Conservation (phyloP, 2,113 vertebrate genomes). For the Gymnocephalus cernua region DNA sequence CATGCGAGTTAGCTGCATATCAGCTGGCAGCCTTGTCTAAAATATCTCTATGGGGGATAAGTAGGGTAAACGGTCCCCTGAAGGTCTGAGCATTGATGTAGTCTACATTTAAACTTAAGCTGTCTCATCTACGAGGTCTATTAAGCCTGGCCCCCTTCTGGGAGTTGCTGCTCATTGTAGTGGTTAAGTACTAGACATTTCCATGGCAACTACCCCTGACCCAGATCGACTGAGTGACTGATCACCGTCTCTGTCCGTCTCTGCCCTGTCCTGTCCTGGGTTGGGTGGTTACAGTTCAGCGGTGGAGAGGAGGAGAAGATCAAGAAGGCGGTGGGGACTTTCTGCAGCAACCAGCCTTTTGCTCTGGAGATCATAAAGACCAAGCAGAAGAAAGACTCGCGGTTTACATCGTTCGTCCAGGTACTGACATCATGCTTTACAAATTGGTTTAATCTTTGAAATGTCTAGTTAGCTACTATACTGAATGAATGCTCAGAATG, state of each 20-base stretch:
- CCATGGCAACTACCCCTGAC: conserved; percentile 52
- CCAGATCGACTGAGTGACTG: conserved; percentile 39
- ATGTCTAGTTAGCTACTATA: not conserved
- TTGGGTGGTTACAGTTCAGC: conserved; percentile 88
- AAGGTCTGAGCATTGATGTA: conserved; percentile 53
- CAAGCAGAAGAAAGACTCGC: conserved; percentile 96
- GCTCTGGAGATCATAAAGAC: conserved; percentile 97
- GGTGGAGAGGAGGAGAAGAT: conserved; percentile 94
- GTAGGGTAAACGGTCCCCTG: conserved; percentile 53
- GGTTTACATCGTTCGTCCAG: conserved; percentile 95
- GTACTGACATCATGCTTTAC: conserved; percentile 62
- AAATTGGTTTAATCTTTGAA: not conserved
- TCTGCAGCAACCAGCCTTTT: conserved; percentile 98
- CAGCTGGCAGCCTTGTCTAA: conserved; percentile 48
- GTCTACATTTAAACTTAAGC: conserved; percentile 56
- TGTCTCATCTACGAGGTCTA: conserved; percentile 25
- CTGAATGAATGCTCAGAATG: not conserved
- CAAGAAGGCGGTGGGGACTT: conserved; percentile 94
- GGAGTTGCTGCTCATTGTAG: conserved; percentile 36
- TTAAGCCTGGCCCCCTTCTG: conserved; percentile 46
- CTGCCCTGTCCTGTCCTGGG: conserved; percentile 28
- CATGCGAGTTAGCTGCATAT: conserved; percentile 31
- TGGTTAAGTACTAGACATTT: conserved; percentile 41
- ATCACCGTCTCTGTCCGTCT: conserved; percentile 34
- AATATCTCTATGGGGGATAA: conserved; percentile 51